Percentiles rank a stretch among this genome's conserved stretches.
These are phyloP conservation scores for Matsumyia berberina DNA, from an alignment of 2,888 invertebrate species.

Conservation along the genomic window DNA sequence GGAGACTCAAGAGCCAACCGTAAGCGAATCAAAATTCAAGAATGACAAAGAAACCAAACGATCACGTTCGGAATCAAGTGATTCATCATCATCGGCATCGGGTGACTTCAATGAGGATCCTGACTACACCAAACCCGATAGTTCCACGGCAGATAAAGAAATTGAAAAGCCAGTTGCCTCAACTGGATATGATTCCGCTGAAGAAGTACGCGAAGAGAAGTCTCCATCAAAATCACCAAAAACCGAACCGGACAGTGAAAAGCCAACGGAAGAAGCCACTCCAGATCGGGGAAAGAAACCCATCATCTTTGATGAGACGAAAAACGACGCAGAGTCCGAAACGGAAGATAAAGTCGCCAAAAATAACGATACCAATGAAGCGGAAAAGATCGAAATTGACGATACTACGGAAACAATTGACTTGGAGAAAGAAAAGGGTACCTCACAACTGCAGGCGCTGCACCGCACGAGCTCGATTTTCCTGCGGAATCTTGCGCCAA, in stretches of 20 bases:
- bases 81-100: slow-evolving; percentile 80
- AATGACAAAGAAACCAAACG: slow-evolving; percentile 78
- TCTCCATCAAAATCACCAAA: slow-evolving; percentile 11
- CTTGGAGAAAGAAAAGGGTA: slow-evolving; percentile 84
- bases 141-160: slow-evolving; percentile 77
- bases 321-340: slow-evolving; percentile 56
- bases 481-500: slow-evolving; percentile 96
- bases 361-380: slow-evolving; percentile 60
- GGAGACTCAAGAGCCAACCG: slow-evolving; percentile 80
- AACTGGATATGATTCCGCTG: slow-evolving; percentile 78
- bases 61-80: slow-evolving; percentile 78
- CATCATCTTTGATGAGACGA: slow-evolving; percentile 55
- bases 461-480: slow-evolving; percentile 99
- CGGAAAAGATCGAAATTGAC: slow-evolving; percentile 83
- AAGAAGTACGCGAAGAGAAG: slow-evolving; percentile 16
- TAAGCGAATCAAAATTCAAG: slow-evolving; percentile 77
- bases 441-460: slow-evolving; percentile 88
- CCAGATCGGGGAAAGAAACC: slow-evolving; percentile 26
- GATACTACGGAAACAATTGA: slow-evolving; percentile 83
- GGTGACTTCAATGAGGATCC: slow-evolving; percentile 81
- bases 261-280: slow-evolving; percentile 30
- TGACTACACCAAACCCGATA: slow-evolving; percentile 80
- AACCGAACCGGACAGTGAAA: slow-evolving; percentile 19
- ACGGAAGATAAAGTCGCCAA: slow-evolving; percentile 77
- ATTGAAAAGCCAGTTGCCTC: slow-evolving; percentile 84